These are phyloP conservation scores for Chloroceryle aenea DNA, from an alignment of 2,113 vertebrate genomes.

Conservation along the genomic window DNA sequence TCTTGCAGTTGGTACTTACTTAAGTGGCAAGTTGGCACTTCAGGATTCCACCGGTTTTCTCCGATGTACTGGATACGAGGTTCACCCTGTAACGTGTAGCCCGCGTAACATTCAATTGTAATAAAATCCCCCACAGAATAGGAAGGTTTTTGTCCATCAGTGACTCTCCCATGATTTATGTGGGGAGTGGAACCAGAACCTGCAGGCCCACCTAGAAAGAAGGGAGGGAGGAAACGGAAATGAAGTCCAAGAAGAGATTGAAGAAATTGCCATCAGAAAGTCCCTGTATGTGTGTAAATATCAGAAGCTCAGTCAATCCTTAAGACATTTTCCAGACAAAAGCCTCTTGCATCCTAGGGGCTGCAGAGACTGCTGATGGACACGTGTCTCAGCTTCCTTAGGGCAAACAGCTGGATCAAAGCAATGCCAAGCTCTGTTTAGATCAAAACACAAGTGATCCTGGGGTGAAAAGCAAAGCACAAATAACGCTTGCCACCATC, in stretches of 20 bases:
- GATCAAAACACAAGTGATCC: too few species aligned
- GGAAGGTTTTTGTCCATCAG: background rate
- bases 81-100: background rate
- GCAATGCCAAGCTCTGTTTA: background rate
- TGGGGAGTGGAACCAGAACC: background rate
- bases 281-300: background rate
- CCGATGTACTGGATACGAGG: background rate
- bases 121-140: conserved; percentile 8
- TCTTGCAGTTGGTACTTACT: conserved; percentile 15
- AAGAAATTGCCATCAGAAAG: background rate
- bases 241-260: background rate
- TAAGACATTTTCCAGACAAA: background rate
- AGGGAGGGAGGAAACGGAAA: fast-evolving
- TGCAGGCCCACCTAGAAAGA: background rate
- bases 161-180: background rate
- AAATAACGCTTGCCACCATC: background rate
- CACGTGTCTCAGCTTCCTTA: background rate
- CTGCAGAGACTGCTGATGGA: background rate
- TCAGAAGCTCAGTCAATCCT: background rate
- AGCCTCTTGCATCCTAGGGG: background rate
- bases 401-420: background rate
- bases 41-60: background rate
- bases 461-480: fast-evolving
- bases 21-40: conserved; percentile 38
- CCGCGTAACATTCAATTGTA: background rate